phyloP scores from a whole-genome alignment of 2,888 invertebrate genomes.

The Charanyca ferruginea region DNA sequence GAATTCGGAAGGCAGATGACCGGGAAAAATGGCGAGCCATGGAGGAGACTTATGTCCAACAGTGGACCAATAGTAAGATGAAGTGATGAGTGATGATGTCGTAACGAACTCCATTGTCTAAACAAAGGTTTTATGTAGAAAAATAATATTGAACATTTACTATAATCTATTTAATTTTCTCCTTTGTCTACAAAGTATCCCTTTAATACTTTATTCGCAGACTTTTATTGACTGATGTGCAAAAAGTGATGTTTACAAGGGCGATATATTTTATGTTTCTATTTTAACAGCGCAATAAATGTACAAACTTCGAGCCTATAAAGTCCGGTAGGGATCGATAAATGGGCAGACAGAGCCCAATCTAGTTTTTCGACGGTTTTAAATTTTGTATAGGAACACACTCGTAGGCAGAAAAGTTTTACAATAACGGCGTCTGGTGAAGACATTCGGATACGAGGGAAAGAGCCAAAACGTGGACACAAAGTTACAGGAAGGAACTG shows the following conservation, averaged over 20 bases:
- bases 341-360: conserved; percentile 37
- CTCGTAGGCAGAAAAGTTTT: conserved; percentile 51
- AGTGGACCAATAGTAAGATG: no score
- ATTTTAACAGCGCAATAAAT: conserved; percentile 52
- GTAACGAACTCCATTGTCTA: no score
- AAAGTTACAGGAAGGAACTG: conserved; percentile 43
- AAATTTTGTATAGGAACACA: conserved; percentile 41
- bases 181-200: background rate
- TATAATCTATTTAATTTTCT: conserved; percentile 3
- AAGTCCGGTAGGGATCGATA: conserved; percentile 41
- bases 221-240: conserved; percentile 48
- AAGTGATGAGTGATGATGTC: no score
- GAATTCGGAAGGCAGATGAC: no score
- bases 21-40: no score
- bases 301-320: conserved; percentile 43
- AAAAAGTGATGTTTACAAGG: conserved; percentile 37
- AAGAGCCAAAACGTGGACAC: conserved; percentile 41
- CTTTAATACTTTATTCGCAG: background rate
- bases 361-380: conserved; percentile 36
- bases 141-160: background rate
- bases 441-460: conserved; percentile 46
- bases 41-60: no score
- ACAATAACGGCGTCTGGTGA: conserved; percentile 54
- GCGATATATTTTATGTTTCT: conserved; percentile 45
- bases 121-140: no score